Base-by-base conservation (phyloP, 2,888 invertebrate genomes). In the Eudemis profundana region DNA sequence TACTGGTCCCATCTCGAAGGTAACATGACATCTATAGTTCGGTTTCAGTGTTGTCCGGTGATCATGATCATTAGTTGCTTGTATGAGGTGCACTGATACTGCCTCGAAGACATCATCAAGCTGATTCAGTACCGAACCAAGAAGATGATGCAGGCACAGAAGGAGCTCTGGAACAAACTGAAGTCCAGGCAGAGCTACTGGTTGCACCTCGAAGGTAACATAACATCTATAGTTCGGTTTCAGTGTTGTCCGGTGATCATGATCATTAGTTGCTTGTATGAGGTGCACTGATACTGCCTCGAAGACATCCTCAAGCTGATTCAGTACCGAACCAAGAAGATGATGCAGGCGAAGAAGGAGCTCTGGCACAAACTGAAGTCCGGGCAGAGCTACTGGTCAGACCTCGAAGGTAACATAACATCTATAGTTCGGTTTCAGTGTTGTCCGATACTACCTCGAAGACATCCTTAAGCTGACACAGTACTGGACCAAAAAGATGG, bases 21-120 rank as follows among this genome's bases (percentile, higher is more conserved):
- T 88, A 51, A 2, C 23, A 3, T 7, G 1, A n/a, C 0, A n/a
- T n/a, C 17, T 49, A 15, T 27, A 5, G 4, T 27, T 27, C 4
- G 27, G 27, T 4, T 5, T 27, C 7, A 4, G 27, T 27, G n/a
- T n/a, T n/a, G n/a, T n/a, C n/a, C n/a, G n/a, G n/a, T n/a, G n/a
- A n/a, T n/a, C n/a, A n/a, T n/a, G n/a, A n/a, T n/a, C n/a, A n/a
- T n/a, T n/a, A n/a, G n/a, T n/a, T n/a, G n/a, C 3, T 3, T 23
- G 23, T 5, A 23, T 5, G 23, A 23, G 23, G 23, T 3, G 23
- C 23, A 23, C 23, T n/a, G 95, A 19, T 95, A 93, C 79, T 97
- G 95, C 78, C 85, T 98, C 19, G 98, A 98, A 79, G 96, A 98
- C 74, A 93, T 98, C 33, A 89, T 98, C 7, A 90, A 92, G 73